Conservation (phyloP, 2,888 invertebrate genomes). For the Rhagium mordax region DNA sequence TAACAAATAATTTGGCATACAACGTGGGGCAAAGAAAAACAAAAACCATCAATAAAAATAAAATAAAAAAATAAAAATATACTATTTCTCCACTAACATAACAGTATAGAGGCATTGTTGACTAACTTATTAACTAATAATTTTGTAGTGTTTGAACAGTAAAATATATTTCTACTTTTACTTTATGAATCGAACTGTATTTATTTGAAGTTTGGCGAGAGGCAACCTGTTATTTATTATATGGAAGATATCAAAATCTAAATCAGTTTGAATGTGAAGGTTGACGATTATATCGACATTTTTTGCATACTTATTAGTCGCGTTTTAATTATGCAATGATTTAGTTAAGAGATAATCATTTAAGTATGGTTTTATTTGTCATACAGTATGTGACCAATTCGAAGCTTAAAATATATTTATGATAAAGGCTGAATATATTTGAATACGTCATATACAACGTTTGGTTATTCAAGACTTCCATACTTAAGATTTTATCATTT, state of each 20-base stretch:
- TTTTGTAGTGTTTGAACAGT: too few relatives aligned
- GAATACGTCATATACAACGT: too few relatives aligned
- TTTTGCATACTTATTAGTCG: neutral
- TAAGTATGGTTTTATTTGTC: neutral
- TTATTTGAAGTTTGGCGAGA: neutral
- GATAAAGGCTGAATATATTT: neutral
- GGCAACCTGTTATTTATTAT: neutral
- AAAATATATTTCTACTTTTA: too few relatives aligned
- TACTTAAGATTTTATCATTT: neutral
- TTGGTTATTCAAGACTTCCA: neutral
- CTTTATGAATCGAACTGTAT: too few relatives aligned
- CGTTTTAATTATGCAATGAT: neutral
- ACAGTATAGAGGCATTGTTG: too few relatives aligned
- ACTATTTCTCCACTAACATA: too few relatives aligned
- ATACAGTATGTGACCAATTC: neutral
- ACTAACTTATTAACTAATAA: too few relatives aligned
- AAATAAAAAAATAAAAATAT: too few relatives aligned
- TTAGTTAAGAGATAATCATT: neutral
- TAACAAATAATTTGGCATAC: too few relatives aligned
- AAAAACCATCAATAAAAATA: too few relatives aligned
- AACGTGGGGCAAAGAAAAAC: too few relatives aligned
- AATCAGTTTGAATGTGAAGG: neutral
- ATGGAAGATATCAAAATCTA: neutral
- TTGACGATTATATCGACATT: neutral
- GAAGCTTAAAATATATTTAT: neutral